Base-by-base conservation (phyloP, 2,113 vertebrate species). In the Dolichallabes microphthalmus region DNA sequence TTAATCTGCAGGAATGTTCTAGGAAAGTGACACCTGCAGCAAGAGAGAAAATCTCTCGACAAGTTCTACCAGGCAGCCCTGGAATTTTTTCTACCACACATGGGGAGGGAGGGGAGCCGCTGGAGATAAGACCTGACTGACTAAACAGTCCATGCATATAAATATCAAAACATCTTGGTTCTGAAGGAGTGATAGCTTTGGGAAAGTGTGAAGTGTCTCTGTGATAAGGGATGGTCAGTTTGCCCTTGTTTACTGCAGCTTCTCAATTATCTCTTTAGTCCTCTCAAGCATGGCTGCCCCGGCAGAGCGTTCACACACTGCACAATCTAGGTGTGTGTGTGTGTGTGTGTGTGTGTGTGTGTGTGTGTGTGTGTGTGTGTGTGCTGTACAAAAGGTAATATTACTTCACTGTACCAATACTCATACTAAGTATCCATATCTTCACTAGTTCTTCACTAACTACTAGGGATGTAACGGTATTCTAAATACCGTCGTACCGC, bases 21-120 rank as follows among this genome's bases (percentile, higher is more conserved):
- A 91, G 91, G 76, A 88, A 88, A 89, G 86, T 86, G 88, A 92
- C 90, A 94, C 92, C 93, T 93, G 93, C 90, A 92, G 91, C 90
- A 90, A 92, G 87, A 30, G 55, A 86, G 55, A 89, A 90, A 80
- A 90, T 74, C 80, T 85, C 84, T 82, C 5, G 79, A 91, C 93
- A 93, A 89, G 93, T 93, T 89, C 89, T 88, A 88, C 93, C 91
- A 93, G 90, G 92, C 87, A 91, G 82, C 12, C 55, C 53, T 87
- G 90, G 92, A 92, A 93, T 93, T 92, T 92, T 45, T 92, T 87
- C 83, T 86, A 5, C 45, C 13, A 63, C 45, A 39, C 17, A 22
- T 11, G 69, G 80, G 27, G 61, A 71, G 69, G 22, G 25, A 32
- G 27, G 9, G n/a, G 14, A 35, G 64, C 25, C 27, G 50, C 25